Evolutionary conservation across 1,140 invertebrate genomes (phyloP).

Genomic region (Gonioctena quinquepunctata): DNA sequence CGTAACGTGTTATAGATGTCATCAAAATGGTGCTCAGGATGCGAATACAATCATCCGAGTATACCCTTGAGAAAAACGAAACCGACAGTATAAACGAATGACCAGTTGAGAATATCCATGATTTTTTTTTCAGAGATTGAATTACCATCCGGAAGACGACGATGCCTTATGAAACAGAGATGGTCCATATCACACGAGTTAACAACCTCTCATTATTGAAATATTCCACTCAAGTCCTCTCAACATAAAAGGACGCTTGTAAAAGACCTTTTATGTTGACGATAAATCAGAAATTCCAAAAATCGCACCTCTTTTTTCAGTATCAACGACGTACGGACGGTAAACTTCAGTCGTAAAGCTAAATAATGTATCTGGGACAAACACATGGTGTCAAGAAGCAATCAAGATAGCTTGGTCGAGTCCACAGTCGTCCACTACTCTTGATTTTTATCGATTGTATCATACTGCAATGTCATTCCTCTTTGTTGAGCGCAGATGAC

Average conservation of each 20-base stretch:
- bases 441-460: constrained; percentile 39
- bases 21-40: too few relatives aligned
- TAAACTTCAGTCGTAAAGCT: constrained; percentile 9
- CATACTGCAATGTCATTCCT: constrained; percentile 42
- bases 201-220: background rate
- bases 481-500: constrained; percentile 27
- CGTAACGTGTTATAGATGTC: too few relatives aligned
- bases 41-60: too few relatives aligned
- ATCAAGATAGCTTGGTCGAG: constrained; percentile 35
- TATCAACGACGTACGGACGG: background rate
- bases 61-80: too few relatives aligned
- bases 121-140: too few relatives aligned
- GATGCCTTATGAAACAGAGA: too few relatives aligned
- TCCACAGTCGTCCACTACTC: constrained; percentile 18
- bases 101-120: too few relatives aligned
- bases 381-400: constrained; percentile 41
- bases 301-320: constrained; percentile 1
- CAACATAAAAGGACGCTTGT: background rate
- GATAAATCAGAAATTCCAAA: constrained; percentile 13
- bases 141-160: too few relatives aligned
- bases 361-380: constrained; percentile 36
- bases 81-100: too few relatives aligned
- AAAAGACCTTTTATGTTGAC: constrained; percentile 3
- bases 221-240: background rate
- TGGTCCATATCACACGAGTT: too few relatives aligned